A percentile compares a stretch with the other conserved stretches of the same genome.
Conservation (phyloP, 2,113 vertebrate genomes). For the Benitochromis conjunctus region DNA sequence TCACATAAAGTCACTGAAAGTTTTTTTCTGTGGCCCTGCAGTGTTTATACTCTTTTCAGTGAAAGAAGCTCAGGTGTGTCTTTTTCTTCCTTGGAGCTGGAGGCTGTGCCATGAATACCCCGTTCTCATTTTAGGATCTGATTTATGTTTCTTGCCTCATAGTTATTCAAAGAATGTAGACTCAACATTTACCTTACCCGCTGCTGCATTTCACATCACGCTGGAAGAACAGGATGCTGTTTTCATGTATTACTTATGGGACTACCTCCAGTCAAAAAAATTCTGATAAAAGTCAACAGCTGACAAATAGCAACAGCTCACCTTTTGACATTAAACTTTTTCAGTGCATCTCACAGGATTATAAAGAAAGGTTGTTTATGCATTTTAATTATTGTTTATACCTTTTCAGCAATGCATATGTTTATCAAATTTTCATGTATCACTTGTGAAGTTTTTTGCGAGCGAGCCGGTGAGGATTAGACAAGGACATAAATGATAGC, state of each 20-base stretch:
- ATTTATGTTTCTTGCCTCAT: conserved; percentile 1
- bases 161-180: conserved; percentile 2
- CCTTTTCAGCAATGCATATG: not conserved
- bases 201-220: not conserved
- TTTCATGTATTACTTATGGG: not conserved
- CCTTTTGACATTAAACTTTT: not conserved
- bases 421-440: no score
- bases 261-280: not conserved
- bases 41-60: not conserved
- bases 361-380: not conserved
- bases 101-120: not conserved
- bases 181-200: not conserved
- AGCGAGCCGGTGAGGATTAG: not conserved
- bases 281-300: not conserved
- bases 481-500: not conserved
- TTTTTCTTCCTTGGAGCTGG: not conserved
- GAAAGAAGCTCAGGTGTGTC: not conserved
- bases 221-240: not conserved
- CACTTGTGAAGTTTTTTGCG: not conserved
- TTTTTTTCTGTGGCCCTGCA: not conserved
- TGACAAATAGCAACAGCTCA: not conserved
- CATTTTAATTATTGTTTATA: not conserved
- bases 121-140: conserved; percentile 1
- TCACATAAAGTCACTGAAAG: not conserved
- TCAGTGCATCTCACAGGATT: not conserved